phyloP scores from a whole-genome alignment of 2,888 invertebrate genomes.

The Caenorhabditis macrosperma region DNA sequence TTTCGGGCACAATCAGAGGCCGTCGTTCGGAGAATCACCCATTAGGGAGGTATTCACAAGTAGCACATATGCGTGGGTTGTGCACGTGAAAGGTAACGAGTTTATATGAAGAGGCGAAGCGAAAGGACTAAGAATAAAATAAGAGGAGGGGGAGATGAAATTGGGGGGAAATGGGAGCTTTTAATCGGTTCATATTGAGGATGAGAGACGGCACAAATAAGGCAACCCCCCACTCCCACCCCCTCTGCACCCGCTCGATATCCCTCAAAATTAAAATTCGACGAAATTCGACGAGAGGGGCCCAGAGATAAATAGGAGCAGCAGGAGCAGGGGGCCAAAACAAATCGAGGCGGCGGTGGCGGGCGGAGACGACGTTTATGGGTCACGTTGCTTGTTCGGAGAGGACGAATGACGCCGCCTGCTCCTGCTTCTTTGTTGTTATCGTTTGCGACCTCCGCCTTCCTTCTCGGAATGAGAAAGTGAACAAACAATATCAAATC shows the following conservation, averaged over 20 bases:
- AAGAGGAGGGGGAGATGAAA: too few relatives aligned
- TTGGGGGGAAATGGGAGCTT: neutral
- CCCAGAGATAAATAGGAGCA: constrained; percentile 17
- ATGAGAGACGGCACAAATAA: constrained; percentile 4
- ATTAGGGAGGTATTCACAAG: too few relatives aligned
- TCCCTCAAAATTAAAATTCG: constrained; percentile 22
- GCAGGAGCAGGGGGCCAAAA: constrained; percentile 13
- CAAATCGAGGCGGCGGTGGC: constrained; percentile 1
- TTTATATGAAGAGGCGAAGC: too few relatives aligned
- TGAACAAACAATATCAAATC: neutral
- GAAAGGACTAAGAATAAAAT: too few relatives aligned
- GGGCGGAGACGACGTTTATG: constrained; percentile 8
- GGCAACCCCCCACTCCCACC: neutral
- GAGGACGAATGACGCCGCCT: constrained; percentile 29
- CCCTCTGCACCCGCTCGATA: neutral
- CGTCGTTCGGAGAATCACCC: too few relatives aligned
- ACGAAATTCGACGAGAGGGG: constrained; percentile 1
- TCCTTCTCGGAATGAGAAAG: constrained; percentile 11
- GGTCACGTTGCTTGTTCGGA: constrained; percentile 45
- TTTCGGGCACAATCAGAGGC: too few relatives aligned
- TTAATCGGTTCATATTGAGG: constrained; percentile 7
- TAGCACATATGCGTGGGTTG: too few relatives aligned
- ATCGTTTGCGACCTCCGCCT: neutral
- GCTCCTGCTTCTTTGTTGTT: constrained; percentile 20
- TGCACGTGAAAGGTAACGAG: constrained; percentile 2